Conservation (phyloP, 2,888 invertebrate genomes). For the Erebia palarica region DNA sequence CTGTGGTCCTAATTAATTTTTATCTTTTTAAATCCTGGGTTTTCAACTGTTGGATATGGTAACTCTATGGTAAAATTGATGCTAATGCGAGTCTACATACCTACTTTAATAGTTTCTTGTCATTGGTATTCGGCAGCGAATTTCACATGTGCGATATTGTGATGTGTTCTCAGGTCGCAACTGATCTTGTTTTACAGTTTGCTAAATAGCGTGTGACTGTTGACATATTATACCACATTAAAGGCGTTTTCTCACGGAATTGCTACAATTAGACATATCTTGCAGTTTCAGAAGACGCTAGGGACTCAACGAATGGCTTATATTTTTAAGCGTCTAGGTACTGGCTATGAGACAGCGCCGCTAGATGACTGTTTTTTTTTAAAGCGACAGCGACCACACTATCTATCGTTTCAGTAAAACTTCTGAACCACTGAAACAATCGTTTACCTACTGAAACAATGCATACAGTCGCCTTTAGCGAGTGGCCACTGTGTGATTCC, state of each 20-base stretch:
- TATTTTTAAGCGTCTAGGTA: not conserved
- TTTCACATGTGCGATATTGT: slow-evolving; percentile 29
- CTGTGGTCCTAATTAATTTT: too few species aligned
- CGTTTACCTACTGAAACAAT: too few species aligned
- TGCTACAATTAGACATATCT: slow-evolving; percentile 11
- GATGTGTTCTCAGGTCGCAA: slow-evolving; percentile 27
- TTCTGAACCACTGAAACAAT: too few species aligned
- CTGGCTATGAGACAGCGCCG: too few species aligned
- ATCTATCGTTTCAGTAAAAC: too few species aligned
- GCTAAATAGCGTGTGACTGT: slow-evolving; percentile 36
- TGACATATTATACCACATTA: slow-evolving; percentile 24
- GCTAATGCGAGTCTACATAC: slow-evolving; percentile 40
- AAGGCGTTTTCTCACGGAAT: slow-evolving; percentile 33
- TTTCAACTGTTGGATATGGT: not conserved
- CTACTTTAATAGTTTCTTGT: slow-evolving; percentile 8
- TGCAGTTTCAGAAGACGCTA: not conserved
- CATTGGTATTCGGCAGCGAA: slow-evolving; percentile 22
- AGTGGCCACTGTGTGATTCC: too few species aligned
- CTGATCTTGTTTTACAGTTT: slow-evolving; percentile 27
- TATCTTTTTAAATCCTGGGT: not conserved
- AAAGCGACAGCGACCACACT: too few species aligned
- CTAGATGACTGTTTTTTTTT: too few species aligned
- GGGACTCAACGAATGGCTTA: not conserved
- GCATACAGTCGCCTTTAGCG: too few species aligned
- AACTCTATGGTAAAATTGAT: slow-evolving; percentile 61